phyloP scores from a whole-genome alignment of 1,140 invertebrate species.

The Asbolus verrucosus region DNA sequence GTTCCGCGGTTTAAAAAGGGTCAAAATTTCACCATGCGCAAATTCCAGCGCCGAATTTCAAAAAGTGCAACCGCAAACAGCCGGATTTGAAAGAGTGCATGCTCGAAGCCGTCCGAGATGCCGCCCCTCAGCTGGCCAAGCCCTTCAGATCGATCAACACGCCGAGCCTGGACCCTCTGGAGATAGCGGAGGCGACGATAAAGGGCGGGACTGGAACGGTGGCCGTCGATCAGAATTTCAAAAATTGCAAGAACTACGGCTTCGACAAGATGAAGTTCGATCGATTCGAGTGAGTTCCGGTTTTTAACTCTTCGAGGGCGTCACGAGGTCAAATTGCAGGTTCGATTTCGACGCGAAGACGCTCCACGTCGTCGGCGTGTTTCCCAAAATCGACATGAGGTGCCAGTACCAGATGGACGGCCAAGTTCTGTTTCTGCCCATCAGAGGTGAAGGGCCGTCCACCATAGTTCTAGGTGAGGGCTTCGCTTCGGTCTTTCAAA shows the following conservation, averaged over 20 bases:
- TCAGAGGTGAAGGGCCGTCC: neutral
- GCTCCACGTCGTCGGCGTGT: neutral
- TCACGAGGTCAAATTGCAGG: neutral
- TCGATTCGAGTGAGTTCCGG: neutral
- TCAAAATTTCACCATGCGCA: neutral
- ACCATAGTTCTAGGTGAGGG: neutral
- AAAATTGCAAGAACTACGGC: neutral
- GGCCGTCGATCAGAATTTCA: neutral
- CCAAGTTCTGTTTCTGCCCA: constrained; percentile 1
- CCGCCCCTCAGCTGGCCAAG: neutral
- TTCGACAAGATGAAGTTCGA: constrained; percentile 4
- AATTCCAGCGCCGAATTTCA: neutral
- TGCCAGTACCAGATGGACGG: neutral
- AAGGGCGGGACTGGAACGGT: neutral
- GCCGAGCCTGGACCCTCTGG: neutral
- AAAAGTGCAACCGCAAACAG: neutral
- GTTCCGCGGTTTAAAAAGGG: neutral
- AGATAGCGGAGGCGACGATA: neutral
- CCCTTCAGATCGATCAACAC: neutral
- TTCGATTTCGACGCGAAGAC: neutral
- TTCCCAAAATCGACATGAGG: neutral
- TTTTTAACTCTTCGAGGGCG: neutral
- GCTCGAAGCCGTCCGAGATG: neutral
- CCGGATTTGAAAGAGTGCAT: constrained; percentile 1
- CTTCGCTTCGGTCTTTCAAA: neutral